A percentile compares a stretch with the other conserved stretches of the same genome.
Evolutionary conservation across 1,140 invertebrate species (phyloP).

Genomic region (Neodiprion fabricii): DNA sequence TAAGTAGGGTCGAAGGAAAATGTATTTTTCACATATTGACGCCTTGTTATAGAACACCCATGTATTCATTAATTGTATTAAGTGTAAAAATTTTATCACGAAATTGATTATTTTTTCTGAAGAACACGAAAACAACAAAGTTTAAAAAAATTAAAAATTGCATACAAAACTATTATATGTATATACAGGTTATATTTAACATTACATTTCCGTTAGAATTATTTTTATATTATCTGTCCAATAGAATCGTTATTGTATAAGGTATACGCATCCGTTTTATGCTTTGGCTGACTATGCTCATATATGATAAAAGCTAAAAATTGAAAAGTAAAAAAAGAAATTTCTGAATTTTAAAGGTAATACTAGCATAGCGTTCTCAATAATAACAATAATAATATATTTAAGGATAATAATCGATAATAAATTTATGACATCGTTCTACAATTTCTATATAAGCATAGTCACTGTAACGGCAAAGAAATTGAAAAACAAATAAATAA

Average conservation of each 20-base stretch:
- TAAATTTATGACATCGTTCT: not conserved
- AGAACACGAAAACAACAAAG: slow-evolving; percentile 13
- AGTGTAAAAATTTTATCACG: not conserved
- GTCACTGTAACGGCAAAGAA: not conserved
- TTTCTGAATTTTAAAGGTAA: not conserved
- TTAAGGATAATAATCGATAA: not conserved
- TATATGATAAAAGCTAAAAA: not conserved
- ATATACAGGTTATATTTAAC: slow-evolving; percentile 31
- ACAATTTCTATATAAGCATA: not conserved
- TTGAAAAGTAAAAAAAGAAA: not conserved
- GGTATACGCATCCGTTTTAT: not conserved
- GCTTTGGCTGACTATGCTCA: not conserved
- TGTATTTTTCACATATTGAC: slow-evolving; percentile 3
- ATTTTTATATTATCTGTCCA: slow-evolving; percentile 46
- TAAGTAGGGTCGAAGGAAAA: not conserved
- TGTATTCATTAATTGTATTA: slow-evolving; percentile 3
- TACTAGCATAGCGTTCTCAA: not conserved
- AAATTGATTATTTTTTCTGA: not conserved
- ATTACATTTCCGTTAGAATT: slow-evolving; percentile 31
- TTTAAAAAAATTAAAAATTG: not conserved
- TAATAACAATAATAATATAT: not conserved
- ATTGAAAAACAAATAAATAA: not conserved
- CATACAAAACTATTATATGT: slow-evolving; percentile 18
- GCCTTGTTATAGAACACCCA: not conserved
- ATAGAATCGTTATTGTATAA: slow-evolving; percentile 8